Conservation (phyloP, 2,797 vertebrate genomes). For the Squalus acanthias region DNA sequence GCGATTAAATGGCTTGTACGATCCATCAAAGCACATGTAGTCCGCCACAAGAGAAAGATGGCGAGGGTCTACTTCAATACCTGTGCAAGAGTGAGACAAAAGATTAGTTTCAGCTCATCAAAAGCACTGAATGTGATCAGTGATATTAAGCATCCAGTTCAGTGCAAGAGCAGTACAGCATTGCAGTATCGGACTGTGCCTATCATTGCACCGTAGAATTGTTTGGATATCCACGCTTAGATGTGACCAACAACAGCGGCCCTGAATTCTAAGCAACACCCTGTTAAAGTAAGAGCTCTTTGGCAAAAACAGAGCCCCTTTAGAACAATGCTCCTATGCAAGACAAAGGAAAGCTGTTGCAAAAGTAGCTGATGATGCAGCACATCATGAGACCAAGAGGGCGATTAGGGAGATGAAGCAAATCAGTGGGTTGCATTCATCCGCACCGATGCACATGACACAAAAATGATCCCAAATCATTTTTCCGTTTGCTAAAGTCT, state of each 20-base stretch:
- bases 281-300: neutral
- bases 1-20: conserved; percentile 86
- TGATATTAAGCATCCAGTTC: neutral
- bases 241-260: neutral
- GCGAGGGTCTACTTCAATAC: conserved; percentile 86
- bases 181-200: neutral
- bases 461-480: neutral
- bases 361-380: neutral
- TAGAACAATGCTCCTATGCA: neutral
- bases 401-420: neutral
- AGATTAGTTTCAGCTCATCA: neutral
- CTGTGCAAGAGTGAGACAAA: conserved; percentile 51
- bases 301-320: neutral
- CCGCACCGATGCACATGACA: neutral
- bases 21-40: conserved; percentile 95
- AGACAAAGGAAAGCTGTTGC: neutral
- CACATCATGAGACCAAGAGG: neutral
- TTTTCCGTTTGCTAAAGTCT: neutral
- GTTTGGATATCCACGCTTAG: neutral
- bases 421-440: neutral
- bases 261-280: neutral
- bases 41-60: conserved; percentile 93
- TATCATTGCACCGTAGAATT: neutral
- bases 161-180: neutral
- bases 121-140: neutral